Evolutionary conservation across 2,797 vertebrate genomes (phyloP), one percentile per base, ranked within the genome.

Genomic region (Spea hammondii): DNA sequence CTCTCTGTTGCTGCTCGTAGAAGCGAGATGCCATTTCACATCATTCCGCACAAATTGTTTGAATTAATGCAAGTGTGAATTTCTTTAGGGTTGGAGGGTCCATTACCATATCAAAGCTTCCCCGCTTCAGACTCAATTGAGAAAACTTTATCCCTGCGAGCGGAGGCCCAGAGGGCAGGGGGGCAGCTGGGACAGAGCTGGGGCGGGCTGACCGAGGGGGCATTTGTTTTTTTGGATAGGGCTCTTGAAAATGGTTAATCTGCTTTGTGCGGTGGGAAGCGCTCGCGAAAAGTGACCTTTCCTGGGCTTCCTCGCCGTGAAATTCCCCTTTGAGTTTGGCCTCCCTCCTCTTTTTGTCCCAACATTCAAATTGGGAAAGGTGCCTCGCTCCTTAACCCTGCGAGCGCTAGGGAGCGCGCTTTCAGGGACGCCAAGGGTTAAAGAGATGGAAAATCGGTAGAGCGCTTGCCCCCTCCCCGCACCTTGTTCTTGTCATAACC

Each of bases 51-150:
- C 88, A 91, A 92, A 93, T 93, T 91, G 92, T 94, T 92, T 90
- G 92, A 95, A 95, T 95, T 94, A 95, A 94, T 93, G 92, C 90
- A 87, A 93, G 93, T 94, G 93, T 91, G 93, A 95, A 94, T 95
- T 95, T 32, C 32, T 93, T 94, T 95, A 92, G 91, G 92, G 93
- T 95, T 96, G 94, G 9, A 92, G 92, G 88, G 89, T 59, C 78
- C 69, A 97, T 98, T 96, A 95, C 91, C 95, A 98, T 96, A 95
- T 97, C 95, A 97, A 97, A 98, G 96, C 93, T 92, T 92, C 87
- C 90, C 91, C 86, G 91, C 92, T 89, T 90, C 86, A 88, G 85
- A 84, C 91, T 96, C 94, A 94, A 93, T 94, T 90, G 93, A 93
- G 91, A 89, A 91, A 90, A 89, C 91, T 92, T 93, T 91, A 92